Evolutionary conservation across 2,888 invertebrate genomes (phyloP).

Genomic region (Tetragonisca angustula): DNA sequence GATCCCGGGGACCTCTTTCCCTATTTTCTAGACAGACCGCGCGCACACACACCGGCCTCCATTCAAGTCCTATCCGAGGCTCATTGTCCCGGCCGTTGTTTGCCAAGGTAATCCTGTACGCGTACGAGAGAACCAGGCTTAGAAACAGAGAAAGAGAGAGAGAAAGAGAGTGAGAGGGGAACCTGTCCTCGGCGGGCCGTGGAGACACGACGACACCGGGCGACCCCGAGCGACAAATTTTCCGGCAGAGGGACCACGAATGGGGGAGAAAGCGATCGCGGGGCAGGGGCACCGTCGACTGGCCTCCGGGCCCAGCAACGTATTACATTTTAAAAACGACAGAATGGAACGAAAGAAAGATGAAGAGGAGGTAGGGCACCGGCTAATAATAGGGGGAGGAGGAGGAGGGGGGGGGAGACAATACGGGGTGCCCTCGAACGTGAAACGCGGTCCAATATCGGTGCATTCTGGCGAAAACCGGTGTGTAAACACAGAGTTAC

Average conservation of each 20-base stretch:
- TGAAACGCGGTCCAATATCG: conserved; percentile 73
- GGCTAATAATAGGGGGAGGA: conserved; percentile 79
- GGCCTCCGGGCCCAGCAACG: conserved; percentile 76
- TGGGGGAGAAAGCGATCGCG: conserved; percentile 74
- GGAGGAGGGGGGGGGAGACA: conserved; percentile 45
- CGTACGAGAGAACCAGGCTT: not conserved
- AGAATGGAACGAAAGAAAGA: conserved; percentile 63
- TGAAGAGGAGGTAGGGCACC: conserved; percentile 42
- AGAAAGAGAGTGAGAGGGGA: not conserved
- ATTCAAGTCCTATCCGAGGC: conserved; percentile 65
- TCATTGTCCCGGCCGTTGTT: conserved; percentile 81
- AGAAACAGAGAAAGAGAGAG: not conserved
- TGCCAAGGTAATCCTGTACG: conserved; percentile 80
- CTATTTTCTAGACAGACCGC: conserved; percentile 4
- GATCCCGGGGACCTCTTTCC: conserved; percentile 36
- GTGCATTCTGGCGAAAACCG: conserved; percentile 80
- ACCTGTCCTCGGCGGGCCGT: conserved; percentile 13
- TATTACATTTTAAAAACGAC: conserved; percentile 82
- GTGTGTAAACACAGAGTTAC: conserved; percentile 77
- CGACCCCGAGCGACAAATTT: conserved; percentile 78
- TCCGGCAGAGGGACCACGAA: conserved; percentile 82
- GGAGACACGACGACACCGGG: not conserved
- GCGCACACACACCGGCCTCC: conserved; percentile 26
- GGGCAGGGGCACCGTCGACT: conserved; percentile 56
- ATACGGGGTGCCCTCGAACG: conserved; percentile 68